Conservation (phyloP, 2,113 vertebrate genomes). For the Paratilapia polleni region DNA sequence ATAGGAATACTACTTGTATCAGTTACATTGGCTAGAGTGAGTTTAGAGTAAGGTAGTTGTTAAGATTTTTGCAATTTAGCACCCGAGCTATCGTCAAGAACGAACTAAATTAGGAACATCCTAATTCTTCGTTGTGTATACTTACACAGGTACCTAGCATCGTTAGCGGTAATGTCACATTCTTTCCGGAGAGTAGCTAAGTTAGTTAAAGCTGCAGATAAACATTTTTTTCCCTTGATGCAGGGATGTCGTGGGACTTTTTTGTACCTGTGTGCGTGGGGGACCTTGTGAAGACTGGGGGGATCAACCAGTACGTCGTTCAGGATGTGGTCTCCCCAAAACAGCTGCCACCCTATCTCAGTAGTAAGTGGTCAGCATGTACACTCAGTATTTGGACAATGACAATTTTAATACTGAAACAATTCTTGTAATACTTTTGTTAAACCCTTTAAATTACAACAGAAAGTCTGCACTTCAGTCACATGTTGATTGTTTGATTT, state of each 20-base stretch:
- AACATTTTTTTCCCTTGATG: neutral
- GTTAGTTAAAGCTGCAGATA: neutral
- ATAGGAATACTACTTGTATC: neutral
- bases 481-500: no score
- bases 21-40: neutral
- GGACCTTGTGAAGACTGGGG: conserved; percentile 86
- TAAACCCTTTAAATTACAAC: no score
- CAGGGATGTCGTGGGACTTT: conserved; percentile 86
- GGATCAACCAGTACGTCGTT: conserved; percentile 88
- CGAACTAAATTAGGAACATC: neutral
- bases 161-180: neutral
- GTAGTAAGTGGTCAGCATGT: conserved; percentile 75
- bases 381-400: neutral
- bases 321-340: conserved; percentile 83
- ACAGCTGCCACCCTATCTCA: conserved; percentile 80
- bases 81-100: neutral
- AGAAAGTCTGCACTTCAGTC: no score
- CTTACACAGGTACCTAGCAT: neutral
- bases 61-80: neutral
- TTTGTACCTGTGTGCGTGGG: conserved; percentile 82
- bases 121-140: neutral
- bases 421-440: no score
- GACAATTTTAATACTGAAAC: no score
- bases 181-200: neutral
- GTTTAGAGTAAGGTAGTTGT: no score